These are phyloP conservation scores for Thaumatotibia leucotreta DNA, from an alignment of 1,140 invertebrate species.

Conservation along the genomic window DNA sequence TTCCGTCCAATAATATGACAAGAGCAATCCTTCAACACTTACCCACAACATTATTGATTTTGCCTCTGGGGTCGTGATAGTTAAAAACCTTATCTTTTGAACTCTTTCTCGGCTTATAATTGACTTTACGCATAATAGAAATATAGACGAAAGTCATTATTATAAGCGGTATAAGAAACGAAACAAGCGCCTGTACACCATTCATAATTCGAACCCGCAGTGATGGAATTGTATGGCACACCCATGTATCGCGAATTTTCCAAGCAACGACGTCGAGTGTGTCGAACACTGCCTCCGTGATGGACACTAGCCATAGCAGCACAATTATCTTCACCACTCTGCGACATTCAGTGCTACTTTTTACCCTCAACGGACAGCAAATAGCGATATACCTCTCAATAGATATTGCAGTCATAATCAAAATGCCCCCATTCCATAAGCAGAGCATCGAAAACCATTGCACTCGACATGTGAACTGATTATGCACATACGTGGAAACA, in stretches of 20 bases:
- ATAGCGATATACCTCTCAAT: slow-evolving; percentile 12
- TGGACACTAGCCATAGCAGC: neutral
- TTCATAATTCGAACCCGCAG: neutral
- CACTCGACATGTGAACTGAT: neutral
- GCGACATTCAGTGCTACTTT: neutral
- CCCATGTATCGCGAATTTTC: neutral
- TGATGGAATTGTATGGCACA: neutral
- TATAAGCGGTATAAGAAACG: neutral
- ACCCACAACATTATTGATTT: slow-evolving; percentile 2
- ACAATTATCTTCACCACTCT: slow-evolving; percentile 10
- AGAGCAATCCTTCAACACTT: neutral
- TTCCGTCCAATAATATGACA: too few species aligned
- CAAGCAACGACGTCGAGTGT: neutral
- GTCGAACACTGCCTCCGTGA: neutral
- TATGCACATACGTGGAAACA: neutral
- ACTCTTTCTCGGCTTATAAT: neutral
- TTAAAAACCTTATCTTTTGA: neutral
- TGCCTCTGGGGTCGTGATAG: neutral
- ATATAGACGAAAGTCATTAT: neutral
- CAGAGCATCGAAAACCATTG: slow-evolving; percentile 4
- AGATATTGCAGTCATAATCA: slow-evolving; percentile 7
- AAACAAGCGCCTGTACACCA: neutral
- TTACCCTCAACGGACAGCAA: neutral
- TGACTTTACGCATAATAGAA: neutral
- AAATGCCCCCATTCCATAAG: neutral